Conservation (phyloP, 2,113 vertebrate genomes). For the Ancistrus triradiatus region DNA sequence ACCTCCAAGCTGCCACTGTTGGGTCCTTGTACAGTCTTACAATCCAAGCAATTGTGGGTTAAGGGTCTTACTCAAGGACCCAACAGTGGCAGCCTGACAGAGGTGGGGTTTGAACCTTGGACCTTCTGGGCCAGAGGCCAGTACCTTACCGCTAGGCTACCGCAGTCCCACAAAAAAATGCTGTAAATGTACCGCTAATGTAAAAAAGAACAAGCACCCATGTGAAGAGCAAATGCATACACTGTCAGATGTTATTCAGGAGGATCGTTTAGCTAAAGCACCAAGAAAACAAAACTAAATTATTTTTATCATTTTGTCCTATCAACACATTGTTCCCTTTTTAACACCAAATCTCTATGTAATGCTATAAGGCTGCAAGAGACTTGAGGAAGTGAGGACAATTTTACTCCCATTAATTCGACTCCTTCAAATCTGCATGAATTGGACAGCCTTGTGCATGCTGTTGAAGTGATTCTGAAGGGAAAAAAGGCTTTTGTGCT, state of each 20-base stretch:
- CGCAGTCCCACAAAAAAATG: too few species aligned
- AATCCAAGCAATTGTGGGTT: too few species aligned
- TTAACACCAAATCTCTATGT: constrained; percentile 24
- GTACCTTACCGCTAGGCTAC: too few species aligned
- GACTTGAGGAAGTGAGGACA: constrained; percentile 20
- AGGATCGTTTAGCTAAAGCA: constrained; percentile 37
- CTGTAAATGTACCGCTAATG: too few species aligned
- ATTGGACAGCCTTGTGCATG: constrained; percentile 12
- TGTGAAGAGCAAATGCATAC: constrained; percentile 50
- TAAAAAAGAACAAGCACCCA: too few species aligned
- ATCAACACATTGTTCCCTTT: neutral
- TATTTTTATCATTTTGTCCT: neutral
- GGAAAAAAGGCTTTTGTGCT: constrained; percentile 18
- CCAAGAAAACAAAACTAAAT: constrained; percentile 40
- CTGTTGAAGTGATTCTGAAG: neutral
- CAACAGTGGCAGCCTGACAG: too few species aligned
- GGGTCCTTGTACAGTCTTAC: too few species aligned
- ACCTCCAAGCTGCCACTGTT: too few species aligned
- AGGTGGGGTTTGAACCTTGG: too few species aligned
- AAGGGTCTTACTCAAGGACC: too few species aligned
- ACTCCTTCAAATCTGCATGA: constrained; percentile 31
- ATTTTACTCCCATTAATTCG: constrained; percentile 22
- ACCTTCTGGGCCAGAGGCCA: too few species aligned
- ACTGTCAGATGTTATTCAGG: constrained; percentile 35
- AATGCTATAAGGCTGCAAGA: constrained; percentile 15